Evolutionary conservation across 1,140 invertebrate species (phyloP).

Genomic region (Bombus balteatus): DNA sequence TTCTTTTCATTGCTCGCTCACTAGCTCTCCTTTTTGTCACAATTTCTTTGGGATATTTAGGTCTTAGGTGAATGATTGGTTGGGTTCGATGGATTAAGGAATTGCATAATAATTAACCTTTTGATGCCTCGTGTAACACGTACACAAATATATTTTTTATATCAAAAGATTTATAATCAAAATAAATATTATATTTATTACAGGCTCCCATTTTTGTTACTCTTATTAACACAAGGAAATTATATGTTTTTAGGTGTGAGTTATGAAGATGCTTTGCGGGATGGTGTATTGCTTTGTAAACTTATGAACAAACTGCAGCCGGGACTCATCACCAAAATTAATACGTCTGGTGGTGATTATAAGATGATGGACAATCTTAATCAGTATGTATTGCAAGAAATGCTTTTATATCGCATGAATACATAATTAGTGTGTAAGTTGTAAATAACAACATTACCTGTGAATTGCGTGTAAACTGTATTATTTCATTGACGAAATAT

Average conservation of each 20-base stretch:
- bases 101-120: neutral
- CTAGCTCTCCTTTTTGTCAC: conserved; percentile 32
- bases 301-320: conserved; percentile 94
- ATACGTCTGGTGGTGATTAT: conserved; percentile 93
- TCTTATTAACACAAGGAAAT: neutral
- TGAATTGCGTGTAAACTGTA: neutral
- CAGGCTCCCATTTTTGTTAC: neutral
- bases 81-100: too few species aligned
- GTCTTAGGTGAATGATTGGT: neutral
- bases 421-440: neutral
- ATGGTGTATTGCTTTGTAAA: conserved; percentile 92
- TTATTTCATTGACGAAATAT: neutral
- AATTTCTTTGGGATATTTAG: neutral
- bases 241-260: conserved; percentile 78
- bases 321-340: conserved; percentile 93
- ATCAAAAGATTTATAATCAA: neutral
- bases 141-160: neutral
- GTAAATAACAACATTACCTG: neutral
- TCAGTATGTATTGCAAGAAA: conserved; percentile 85
- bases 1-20: conserved; percentile 69
- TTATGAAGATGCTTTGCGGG: conserved; percentile 91
- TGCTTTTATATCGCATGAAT: neutral
- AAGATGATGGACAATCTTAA: conserved; percentile 97
- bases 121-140: neutral
- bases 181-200: too few species aligned